These are phyloP conservation scores for Tenualosa thibaudeaui DNA, from an alignment of 2,797 vertebrate species.

Conservation along the genomic window DNA sequence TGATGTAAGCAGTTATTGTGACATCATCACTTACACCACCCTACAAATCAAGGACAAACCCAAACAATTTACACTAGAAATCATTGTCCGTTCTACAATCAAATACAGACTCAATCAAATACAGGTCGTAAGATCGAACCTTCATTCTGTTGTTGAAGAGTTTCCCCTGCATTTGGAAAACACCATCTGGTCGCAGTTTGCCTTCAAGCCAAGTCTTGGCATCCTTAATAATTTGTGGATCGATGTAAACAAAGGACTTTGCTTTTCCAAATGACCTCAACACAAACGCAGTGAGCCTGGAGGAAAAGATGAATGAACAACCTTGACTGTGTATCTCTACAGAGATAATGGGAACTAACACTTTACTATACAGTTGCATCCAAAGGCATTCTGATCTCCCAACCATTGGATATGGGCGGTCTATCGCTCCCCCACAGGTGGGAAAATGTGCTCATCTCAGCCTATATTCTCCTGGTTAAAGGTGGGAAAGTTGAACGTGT, in stretches of 20 bases:
- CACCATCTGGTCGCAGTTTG: constrained; percentile 73
- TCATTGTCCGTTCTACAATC: background rate
- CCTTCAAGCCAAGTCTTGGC: constrained; percentile 69
- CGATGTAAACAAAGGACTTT: constrained; percentile 72
- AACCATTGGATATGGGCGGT: too few species aligned
- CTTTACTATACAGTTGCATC: too few species aligned
- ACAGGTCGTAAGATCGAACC: constrained; percentile 61
- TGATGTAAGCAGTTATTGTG: constrained; percentile 71
- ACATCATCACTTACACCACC: constrained; percentile 73
- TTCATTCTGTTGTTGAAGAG: constrained; percentile 82
- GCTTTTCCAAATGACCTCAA: constrained; percentile 78
- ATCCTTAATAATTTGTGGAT: constrained; percentile 65
- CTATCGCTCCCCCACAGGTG: too few species aligned
- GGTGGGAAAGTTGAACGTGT: too few species aligned
- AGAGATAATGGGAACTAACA: too few species aligned
- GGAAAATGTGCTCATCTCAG: too few species aligned
- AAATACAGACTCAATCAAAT: background rate
- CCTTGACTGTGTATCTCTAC: too few species aligned
- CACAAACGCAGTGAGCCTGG: constrained; percentile 85
- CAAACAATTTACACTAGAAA: background rate
- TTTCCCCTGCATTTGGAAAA: constrained; percentile 72
- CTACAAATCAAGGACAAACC: constrained; percentile 50
- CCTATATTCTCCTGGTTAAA: too few species aligned
- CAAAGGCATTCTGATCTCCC: too few species aligned
- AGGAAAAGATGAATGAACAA: constrained; percentile 16